phyloP scores from a whole-genome alignment of 2,888 invertebrate genomes.

The Trichogramma evanescens region DNA sequence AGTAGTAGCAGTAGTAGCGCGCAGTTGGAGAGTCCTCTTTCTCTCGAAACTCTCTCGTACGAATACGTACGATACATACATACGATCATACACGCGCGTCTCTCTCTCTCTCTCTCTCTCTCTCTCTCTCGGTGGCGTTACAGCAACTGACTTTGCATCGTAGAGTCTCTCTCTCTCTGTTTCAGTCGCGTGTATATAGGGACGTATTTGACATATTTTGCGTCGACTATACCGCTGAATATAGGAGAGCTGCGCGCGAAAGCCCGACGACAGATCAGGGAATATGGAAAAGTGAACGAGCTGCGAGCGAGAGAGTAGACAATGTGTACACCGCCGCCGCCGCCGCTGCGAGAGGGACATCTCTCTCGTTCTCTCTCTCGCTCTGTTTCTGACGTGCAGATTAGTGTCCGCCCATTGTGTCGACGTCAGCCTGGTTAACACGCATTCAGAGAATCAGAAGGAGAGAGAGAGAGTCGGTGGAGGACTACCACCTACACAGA shows the following conservation, averaged over 20 bases:
- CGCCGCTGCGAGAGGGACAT: too few species aligned
- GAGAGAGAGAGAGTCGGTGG: conserved; percentile 4
- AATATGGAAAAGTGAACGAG: conserved; percentile 3
- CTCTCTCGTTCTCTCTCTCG: too few species aligned
- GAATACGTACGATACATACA: conserved; percentile 1
- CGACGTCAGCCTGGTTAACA: conserved; percentile 46
- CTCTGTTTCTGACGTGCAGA: conserved; percentile 47
- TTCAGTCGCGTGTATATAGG: neutral
- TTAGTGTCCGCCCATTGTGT: conserved; percentile 48
- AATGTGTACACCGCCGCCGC: neutral
- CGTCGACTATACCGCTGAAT: conserved; percentile 43
- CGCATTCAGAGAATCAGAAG: conserved; percentile 19
- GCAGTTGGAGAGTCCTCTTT: neutral
- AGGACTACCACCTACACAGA: neutral
- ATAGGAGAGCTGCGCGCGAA: conserved; percentile 32
- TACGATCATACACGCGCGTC: neutral
- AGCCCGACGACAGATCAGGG: conserved; percentile 20
- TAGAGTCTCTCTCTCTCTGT: neutral
- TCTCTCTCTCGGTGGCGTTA: too few species aligned
- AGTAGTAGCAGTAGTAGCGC: neutral
- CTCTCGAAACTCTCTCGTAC: conserved; percentile 11
- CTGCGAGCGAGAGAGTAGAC: neutral
- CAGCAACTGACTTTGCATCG: neutral
- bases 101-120: neutral
- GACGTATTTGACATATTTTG: conserved; percentile 46